Percentiles rank a stretch among this genome's conserved stretches.
These are phyloP conservation scores for Cordilura impudica DNA, from an alignment of 2,888 invertebrate species.

Conservation along the genomic window DNA sequence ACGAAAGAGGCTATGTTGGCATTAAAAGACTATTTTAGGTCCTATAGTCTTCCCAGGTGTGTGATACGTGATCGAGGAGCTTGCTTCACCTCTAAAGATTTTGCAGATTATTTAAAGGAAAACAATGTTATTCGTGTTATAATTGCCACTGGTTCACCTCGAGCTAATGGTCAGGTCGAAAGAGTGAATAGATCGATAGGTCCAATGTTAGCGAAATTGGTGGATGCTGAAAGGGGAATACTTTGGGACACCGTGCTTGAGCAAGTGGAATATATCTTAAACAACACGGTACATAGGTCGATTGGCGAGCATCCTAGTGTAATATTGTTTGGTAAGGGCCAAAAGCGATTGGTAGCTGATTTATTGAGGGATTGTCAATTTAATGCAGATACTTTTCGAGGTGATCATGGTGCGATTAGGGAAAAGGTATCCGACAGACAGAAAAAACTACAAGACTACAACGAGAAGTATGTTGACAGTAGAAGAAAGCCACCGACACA, in stretches of 20 bases:
- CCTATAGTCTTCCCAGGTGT: conserved; percentile 24
- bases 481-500: conserved; percentile 2
- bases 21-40: conserved; percentile 44
- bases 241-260: conserved; percentile 33
- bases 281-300: too few relatives aligned
- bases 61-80: conserved; percentile 34
- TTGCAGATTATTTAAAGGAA: conserved; percentile 11
- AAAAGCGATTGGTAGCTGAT: too few relatives aligned
- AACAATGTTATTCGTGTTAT: conserved; percentile 34
- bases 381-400: background rate
- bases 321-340: too few relatives aligned
- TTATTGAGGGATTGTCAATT: background rate
- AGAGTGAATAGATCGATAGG: too few relatives aligned
- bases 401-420: background rate
- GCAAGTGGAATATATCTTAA: conserved; percentile 25
- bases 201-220: conserved; percentile 29
- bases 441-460: conserved; percentile 22
- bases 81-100: conserved; percentile 38
- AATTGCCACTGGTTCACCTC: conserved; percentile 31
- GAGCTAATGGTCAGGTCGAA: too few relatives aligned
- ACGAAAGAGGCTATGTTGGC: conserved; percentile 26
- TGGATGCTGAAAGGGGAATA: conserved; percentile 2
- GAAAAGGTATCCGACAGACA: conserved; percentile 9
- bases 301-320: conserved; percentile 4
- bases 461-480: conserved; percentile 17